phyloP scores from a whole-genome alignment of 2,113 vertebrate genomes.

The Pomatostomus ruficeps region DNA sequence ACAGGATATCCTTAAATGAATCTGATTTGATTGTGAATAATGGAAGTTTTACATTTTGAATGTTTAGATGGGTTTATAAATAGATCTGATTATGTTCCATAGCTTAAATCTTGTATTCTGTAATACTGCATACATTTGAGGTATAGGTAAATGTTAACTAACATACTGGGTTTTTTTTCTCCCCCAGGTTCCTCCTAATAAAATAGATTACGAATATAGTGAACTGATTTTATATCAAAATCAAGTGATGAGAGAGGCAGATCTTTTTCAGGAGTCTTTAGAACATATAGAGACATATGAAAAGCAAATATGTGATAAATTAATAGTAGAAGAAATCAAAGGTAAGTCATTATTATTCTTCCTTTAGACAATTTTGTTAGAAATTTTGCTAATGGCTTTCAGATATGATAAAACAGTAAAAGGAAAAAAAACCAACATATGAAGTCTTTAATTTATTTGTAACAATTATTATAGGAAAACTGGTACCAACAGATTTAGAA shows the following conservation, averaged over 20 bases:
- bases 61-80: neutral
- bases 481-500: neutral
- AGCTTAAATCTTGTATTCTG: neutral
- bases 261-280: conserved; percentile 76
- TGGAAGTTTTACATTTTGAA: neutral
- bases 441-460: neutral
- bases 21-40: neutral
- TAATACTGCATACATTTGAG: neutral
- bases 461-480: neutral
- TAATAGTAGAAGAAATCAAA: conserved; percentile 78
- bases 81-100: neutral
- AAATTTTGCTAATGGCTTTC: neutral
- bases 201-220: conserved; percentile 79
- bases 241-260: conserved; percentile 80
- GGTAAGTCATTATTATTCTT: conserved; percentile 52
- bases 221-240: conserved; percentile 79
- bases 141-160: neutral
- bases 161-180: neutral
- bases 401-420: neutral
- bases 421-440: neutral
- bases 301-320: conserved; percentile 79
- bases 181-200: conserved; percentile 71
- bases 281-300: conserved; percentile 77
- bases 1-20: neutral
- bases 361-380: neutral